A percentile compares a stretch with the other conserved stretches of the same genome.
These are phyloP conservation scores for Drosophila sturtevanti DNA, from an alignment of 1,140 invertebrate species.

Conservation along the genomic window DNA sequence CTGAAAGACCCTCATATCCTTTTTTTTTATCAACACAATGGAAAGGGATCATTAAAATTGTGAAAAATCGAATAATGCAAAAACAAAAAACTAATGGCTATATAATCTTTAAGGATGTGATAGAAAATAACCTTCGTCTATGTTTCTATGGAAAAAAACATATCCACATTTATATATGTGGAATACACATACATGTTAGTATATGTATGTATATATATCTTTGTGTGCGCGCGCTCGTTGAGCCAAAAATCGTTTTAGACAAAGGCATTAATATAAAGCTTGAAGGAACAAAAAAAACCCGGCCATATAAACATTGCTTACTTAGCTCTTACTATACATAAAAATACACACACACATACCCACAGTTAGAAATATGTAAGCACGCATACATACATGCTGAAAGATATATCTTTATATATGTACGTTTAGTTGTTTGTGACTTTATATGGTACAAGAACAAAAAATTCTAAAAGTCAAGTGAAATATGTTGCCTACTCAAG, in stretches of 20 bases:
- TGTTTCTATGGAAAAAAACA: too few relatives aligned
- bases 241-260: slow-evolving; percentile 37
- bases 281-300: slow-evolving; percentile 10
- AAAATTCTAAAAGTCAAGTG: slow-evolving; percentile 8
- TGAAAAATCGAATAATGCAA: background rate
- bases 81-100: slow-evolving; percentile 22
- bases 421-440: background rate
- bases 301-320: slow-evolving; percentile 35
- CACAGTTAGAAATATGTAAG: too few relatives aligned
- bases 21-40: slow-evolving; percentile 13
- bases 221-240: slow-evolving; percentile 2
- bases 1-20: background rate
- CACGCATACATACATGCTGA: too few relatives aligned
- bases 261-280: slow-evolving; percentile 29
- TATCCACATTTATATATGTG: background rate
- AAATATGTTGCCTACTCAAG: slow-evolving; percentile 18
- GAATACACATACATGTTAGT: slow-evolving; percentile 20
- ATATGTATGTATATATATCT: too few relatives aligned
- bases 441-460: background rate
- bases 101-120: background rate
- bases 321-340: slow-evolving; percentile 11
- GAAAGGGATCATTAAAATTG: slow-evolving; percentile 23
- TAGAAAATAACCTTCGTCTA: too few relatives aligned
- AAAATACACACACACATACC: too few relatives aligned
- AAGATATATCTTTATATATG: background rate